These are phyloP conservation scores for Dugesia japonica DNA, from an alignment of 2,888 invertebrate genomes.

Conservation along the genomic window DNA sequence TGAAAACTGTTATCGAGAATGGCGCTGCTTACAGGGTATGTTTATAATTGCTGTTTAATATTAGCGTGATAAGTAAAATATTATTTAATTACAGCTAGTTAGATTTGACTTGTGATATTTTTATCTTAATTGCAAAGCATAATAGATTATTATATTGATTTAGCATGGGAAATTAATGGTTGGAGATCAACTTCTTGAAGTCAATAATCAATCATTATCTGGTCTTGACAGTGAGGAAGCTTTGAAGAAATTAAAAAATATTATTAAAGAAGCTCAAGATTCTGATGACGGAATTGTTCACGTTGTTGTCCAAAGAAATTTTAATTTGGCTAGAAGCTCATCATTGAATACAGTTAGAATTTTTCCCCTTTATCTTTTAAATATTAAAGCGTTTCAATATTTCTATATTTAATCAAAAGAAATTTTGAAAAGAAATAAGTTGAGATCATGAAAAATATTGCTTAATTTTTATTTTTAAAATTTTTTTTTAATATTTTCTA, in stretches of 20 bases:
- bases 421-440: too few species aligned
- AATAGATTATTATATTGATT: neutral
- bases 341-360: neutral
- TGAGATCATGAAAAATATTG: too few species aligned
- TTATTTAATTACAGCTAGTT: neutral
- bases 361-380: too few species aligned
- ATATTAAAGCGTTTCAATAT: too few species aligned
- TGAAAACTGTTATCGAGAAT: neutral
- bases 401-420: too few species aligned
- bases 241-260: neutral
- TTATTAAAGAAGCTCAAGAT: neutral
- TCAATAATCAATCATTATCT: neutral
- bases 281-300: neutral
- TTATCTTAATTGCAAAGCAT: neutral
- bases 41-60: too few species aligned
- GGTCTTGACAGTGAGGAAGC: neutral
- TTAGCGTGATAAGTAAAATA: too few species aligned
- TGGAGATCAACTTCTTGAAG: neutral
- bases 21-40: neutral
- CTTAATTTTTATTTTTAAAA: too few species aligned
- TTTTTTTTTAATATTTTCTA: too few species aligned
- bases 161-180: neutral
- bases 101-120: neutral
- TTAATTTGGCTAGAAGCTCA: neutral
- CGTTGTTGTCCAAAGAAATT: neutral